Evolutionary conservation across 2,797 vertebrate species (phyloP), one percentile per base, ranked within the genome.

Genomic region (Luscinia megarhynchos): DNA sequence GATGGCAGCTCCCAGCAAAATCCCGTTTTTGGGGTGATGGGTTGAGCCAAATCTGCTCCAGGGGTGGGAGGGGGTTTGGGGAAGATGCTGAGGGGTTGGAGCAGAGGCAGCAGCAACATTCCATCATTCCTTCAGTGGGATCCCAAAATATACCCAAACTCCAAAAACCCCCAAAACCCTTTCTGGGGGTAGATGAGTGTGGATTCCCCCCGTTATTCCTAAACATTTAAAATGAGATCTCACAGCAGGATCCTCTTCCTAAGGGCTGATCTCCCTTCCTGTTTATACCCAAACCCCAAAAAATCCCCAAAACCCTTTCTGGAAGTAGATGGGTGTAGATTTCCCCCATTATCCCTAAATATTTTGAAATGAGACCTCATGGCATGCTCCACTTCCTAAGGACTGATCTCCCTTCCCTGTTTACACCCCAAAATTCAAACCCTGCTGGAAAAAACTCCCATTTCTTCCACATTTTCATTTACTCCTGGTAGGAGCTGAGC

Each of bases 381-480:
- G 2, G 38, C 38, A 20, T 30, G 30, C 7, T 55, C 13, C 26
- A 29, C 1, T 22, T 55, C 8, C 23, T 34, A 34, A 43, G 23
- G 24, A 30, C 51, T 43, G 30, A 21, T 10, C 9, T 54, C 51
- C 38, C 20, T 46, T 10, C 17, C 12, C 7, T 20, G 3, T 17
- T 69, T 5, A 4, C 1, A 15, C 15, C 38, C 46, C 24, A 41
- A 84, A 90, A 12, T 15, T 46, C 12, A 17, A 91, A 50, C 30
- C 40, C 43, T 58, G 20, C 51, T 29, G 40, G 11, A 54, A 48
- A 19, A 22, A 53, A 32, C 0, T 0, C 26, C 5, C 50, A 2
- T 48, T 85, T 34, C 72, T 50, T 6, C 3, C 64, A 6, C 0
- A 0, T 12, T 69, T 15, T 70, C 61, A 7, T 14, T 11, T 6